A percentile compares a stretch with the other conserved stretches of the same genome.
phyloP scores from a whole-genome alignment of 1,140 invertebrate species.

The Plectrocnemia conspersa region DNA sequence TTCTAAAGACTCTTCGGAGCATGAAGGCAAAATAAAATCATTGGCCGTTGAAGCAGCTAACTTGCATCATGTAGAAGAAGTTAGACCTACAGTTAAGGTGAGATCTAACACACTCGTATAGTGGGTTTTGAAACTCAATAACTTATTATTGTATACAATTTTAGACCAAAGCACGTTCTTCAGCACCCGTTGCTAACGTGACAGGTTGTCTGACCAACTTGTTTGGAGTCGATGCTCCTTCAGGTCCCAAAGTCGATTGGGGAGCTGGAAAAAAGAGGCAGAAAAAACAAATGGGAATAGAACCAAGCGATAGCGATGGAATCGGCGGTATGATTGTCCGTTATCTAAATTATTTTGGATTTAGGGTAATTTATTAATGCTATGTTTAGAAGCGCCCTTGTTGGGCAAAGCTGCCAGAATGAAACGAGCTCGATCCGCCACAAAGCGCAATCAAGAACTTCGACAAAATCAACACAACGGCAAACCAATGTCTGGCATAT shows the following conservation, averaged over 20 bases:
- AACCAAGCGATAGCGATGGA: conserved; percentile 43
- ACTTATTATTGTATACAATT: conserved; percentile 8
- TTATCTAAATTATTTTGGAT: neutral
- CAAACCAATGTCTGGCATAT: conserved; percentile 7
- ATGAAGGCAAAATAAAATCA: conserved; percentile 30
- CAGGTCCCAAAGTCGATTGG: conserved; percentile 30
- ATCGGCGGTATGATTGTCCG: conserved; percentile 33
- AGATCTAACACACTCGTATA: neutral
- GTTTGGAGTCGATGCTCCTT: conserved; percentile 28
- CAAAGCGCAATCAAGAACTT: conserved; percentile 19
- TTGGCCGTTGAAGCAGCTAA: conserved; percentile 32
- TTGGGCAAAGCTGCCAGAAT: conserved; percentile 27
- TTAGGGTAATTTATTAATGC: neutral
- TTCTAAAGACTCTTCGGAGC: conserved; percentile 30
- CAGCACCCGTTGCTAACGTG: conserved; percentile 14
- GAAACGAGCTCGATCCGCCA: conserved; percentile 27
- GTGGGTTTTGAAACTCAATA: neutral
- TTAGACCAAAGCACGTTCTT: conserved; percentile 15
- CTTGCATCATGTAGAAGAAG: conserved; percentile 33
- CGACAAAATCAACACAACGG: neutral
- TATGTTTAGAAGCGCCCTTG: conserved; percentile 28
- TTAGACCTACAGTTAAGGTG: conserved; percentile 26
- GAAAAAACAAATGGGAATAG: conserved; percentile 31
- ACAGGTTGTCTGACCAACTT: conserved; percentile 29
- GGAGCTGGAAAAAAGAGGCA: conserved; percentile 29